A percentile compares a stretch with the other conserved stretches of the same genome.
These are phyloP conservation scores for Rhyacichthys aspro DNA, from an alignment of 2,797 vertebrate genomes.

Conservation along the genomic window DNA sequence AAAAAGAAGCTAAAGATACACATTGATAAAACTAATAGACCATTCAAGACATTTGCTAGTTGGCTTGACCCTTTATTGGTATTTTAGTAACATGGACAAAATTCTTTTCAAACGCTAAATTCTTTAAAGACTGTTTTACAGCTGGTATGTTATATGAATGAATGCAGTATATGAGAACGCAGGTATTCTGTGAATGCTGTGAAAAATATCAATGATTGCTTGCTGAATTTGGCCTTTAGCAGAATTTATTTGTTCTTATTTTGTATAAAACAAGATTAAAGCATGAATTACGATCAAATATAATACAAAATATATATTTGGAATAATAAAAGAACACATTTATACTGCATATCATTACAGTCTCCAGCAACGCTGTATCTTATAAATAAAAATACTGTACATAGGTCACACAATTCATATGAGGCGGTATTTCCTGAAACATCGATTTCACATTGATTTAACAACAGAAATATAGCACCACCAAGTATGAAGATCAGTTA, in stretches of 20 bases:
- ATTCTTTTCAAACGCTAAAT: conserved; percentile 29
- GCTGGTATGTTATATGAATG: conserved; percentile 14
- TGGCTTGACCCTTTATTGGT: conserved; percentile 55
- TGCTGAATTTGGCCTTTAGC: too few species aligned
- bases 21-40: conserved; percentile 7
- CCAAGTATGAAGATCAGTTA: conserved; percentile 37
- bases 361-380: conserved; percentile 67
- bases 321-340: conserved; percentile 60
- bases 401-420: conserved; percentile 57
- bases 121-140: neutral
- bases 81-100: conserved; percentile 50
- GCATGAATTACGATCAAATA: conserved; percentile 51
- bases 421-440: conserved; percentile 51
- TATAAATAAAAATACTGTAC: conserved; percentile 81
- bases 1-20: conserved; percentile 7
- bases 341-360: conserved; percentile 71
- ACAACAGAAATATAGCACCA: conserved; percentile 63
- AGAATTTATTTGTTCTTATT: conserved; percentile 16
- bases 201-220: too few species aligned
- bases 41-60: conserved; percentile 27
- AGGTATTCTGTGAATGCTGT: conserved; percentile 9
- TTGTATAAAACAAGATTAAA: conserved; percentile 53
- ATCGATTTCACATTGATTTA: conserved; percentile 53
- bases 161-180: conserved; percentile 33
- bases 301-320: conserved; percentile 50